Evolutionary conservation across 2,113 vertebrate genomes (phyloP).

Genomic region (Sinocyclocheilus grahami): DNA sequence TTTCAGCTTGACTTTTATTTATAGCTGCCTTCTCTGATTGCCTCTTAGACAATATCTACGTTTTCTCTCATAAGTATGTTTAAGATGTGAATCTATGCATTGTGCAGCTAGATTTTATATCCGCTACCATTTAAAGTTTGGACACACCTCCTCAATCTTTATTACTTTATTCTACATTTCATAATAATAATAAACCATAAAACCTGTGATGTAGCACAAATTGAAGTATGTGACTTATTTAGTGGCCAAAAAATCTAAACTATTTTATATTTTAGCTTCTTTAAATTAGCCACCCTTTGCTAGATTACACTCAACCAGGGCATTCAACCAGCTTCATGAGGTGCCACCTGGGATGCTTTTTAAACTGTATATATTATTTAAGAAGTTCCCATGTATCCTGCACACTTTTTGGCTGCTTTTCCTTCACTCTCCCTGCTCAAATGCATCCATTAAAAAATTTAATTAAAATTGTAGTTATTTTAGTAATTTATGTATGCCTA

Average conservation of each 20-base stretch:
- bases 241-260: not conserved
- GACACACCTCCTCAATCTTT: not conserved
- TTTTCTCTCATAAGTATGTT: not conserved
- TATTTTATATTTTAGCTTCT: not conserved
- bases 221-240: not conserved
- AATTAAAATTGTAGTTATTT: not conserved
- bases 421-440: not conserved
- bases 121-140: not conserved
- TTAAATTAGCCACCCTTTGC: not conserved
- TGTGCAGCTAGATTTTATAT: not conserved
- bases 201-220: not conserved
- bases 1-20: conserved; percentile 12
- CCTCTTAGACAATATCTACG: not conserved
- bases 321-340: conserved; percentile 2
- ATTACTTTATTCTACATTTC: not conserved
- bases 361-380: conserved; percentile 24
- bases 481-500: not conserved
- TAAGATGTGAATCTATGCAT: no score
- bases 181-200: not conserved
- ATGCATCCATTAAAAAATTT: not conserved
- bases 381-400: conserved; percentile 9
- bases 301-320: not conserved
- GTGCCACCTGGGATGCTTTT: conserved; percentile 22
- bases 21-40: conserved; percentile 23
- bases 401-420: not conserved